A percentile compares a stretch with the other conserved stretches of the same genome.
Evolutionary conservation across 1,140 invertebrate genomes (phyloP).

Genomic region (Diorhabda elongata): DNA sequence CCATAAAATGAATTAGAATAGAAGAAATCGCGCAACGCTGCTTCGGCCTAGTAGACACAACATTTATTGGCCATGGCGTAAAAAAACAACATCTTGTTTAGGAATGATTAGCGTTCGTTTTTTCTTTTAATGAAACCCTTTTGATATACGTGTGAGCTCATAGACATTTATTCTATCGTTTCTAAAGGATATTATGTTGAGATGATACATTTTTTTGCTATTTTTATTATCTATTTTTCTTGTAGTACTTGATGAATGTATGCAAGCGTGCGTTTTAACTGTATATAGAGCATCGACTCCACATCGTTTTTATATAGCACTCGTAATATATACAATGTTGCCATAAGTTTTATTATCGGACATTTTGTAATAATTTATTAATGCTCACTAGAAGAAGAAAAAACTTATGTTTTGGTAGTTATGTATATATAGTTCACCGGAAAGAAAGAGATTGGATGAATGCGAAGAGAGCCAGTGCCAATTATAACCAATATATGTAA

Average conservation of each 20-base stretch:
- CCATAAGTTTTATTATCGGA: conserved; percentile 27
- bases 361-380: conserved; percentile 8
- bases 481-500: conserved; percentile 42
- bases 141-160: too few species aligned
- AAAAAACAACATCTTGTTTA: too few species aligned
- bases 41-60: too few species aligned
- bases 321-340: conserved; percentile 29
- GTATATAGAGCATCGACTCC: conserved; percentile 28
- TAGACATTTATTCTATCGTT: too few species aligned
- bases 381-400: conserved; percentile 28
- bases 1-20: too few species aligned
- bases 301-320: conserved; percentile 38
- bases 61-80: too few species aligned
- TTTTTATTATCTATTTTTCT: neutral
- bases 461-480: conserved; percentile 36
- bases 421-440: conserved; percentile 27
- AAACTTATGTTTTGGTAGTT: conserved; percentile 33
- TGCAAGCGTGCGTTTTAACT: conserved; percentile 12
- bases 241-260: neutral
- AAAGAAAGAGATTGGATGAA: conserved; percentile 19
- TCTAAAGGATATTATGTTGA: too few species aligned
- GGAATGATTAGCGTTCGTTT: too few species aligned
- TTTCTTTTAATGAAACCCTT: too few species aligned
- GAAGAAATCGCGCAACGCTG: too few species aligned
- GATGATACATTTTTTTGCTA: too few species aligned